These are phyloP conservation scores for Lutraria rhynchaena DNA, from an alignment of 1,140 invertebrate genomes.

Conservation along the genomic window DNA sequence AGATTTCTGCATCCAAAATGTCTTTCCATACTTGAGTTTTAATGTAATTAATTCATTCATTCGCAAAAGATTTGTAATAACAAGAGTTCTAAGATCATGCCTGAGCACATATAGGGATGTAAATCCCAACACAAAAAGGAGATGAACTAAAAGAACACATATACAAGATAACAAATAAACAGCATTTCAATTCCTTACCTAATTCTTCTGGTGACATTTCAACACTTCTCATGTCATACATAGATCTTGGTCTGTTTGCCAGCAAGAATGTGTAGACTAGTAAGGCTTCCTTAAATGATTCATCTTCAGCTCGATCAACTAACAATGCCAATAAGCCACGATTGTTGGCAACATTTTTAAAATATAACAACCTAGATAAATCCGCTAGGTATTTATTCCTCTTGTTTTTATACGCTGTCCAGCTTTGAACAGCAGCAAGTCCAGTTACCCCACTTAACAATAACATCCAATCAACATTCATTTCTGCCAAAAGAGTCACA, in stretches of 20 bases:
- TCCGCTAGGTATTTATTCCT: conserved; percentile 76
- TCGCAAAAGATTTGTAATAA: too few relatives aligned
- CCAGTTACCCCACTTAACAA: conserved; percentile 55
- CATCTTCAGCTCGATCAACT: conserved; percentile 80
- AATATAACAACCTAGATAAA: conserved; percentile 76
- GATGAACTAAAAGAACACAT: too few relatives aligned
- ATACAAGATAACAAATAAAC: too few relatives aligned
- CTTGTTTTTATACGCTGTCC: conserved; percentile 73
- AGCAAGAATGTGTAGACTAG: conserved; percentile 78
- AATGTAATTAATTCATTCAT: too few relatives aligned
- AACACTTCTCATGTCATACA: conserved; percentile 50
- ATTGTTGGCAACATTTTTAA: conserved; percentile 81
- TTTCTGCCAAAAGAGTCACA: conserved; percentile 69
- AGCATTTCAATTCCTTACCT: too few relatives aligned
- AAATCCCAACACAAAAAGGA: too few relatives aligned
- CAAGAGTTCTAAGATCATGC: too few relatives aligned
- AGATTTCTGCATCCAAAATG: too few relatives aligned
- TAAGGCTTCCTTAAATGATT: conserved; percentile 79
- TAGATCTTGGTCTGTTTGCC: conserved; percentile 64
- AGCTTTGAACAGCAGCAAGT: conserved; percentile 68
- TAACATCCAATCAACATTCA: conserved; percentile 63
- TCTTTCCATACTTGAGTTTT: too few relatives aligned
- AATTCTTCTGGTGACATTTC: conserved; percentile 65
- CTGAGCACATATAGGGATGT: too few relatives aligned
- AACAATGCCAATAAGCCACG: conserved; percentile 76